Evolutionary conservation across 2,888 invertebrate species (phyloP).

Genomic region (Pomacea canaliculata): DNA sequence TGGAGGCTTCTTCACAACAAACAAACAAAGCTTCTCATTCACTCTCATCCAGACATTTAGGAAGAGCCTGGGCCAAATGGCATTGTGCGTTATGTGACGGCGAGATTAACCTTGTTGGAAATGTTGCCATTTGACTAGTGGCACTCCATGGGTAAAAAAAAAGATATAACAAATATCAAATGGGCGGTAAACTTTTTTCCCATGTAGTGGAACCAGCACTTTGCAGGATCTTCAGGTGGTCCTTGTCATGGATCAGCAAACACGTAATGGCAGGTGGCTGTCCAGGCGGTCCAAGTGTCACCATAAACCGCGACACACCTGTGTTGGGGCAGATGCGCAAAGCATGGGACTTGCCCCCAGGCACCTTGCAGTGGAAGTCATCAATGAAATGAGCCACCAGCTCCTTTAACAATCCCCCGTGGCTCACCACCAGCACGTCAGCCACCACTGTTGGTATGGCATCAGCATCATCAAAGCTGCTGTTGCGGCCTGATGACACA

Average conservation of each 20-base stretch:
- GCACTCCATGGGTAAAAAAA: too few relatives aligned
- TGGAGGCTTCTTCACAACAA: too few relatives aligned
- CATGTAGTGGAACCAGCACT: too few relatives aligned
- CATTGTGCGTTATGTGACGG: too few relatives aligned
- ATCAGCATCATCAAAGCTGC: slow-evolving; percentile 60
- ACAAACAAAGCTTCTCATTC: too few relatives aligned
- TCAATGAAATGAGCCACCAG: slow-evolving; percentile 65
- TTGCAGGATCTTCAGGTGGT: slow-evolving; percentile 52
- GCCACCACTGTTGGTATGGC: slow-evolving; percentile 48
- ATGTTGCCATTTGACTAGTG: too few relatives aligned
- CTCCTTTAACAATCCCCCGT: slow-evolving; percentile 68
- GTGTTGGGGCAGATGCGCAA: slow-evolving; percentile 67
- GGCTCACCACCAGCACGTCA: slow-evolving; percentile 66
- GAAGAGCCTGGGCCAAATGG: too few relatives aligned
- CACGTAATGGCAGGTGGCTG: slow-evolving; percentile 58
- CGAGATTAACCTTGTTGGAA: too few relatives aligned
- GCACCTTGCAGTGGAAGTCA: slow-evolving; percentile 55
- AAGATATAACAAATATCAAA: too few relatives aligned
- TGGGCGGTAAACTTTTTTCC: too few relatives aligned
- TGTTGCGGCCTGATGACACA: slow-evolving; percentile 64
- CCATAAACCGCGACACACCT: slow-evolving; percentile 67
- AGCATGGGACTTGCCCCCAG: slow-evolving; percentile 61
- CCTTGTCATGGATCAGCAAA: slow-evolving; percentile 64
- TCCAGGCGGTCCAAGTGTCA: slow-evolving; percentile 35
- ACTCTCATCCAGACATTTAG: too few relatives aligned